A percentile compares a stretch with the other conserved stretches of the same genome.
These are phyloP conservation scores for Drosophila buzzatii DNA, from an alignment of 2,888 invertebrate species.

Conservation along the genomic window DNA sequence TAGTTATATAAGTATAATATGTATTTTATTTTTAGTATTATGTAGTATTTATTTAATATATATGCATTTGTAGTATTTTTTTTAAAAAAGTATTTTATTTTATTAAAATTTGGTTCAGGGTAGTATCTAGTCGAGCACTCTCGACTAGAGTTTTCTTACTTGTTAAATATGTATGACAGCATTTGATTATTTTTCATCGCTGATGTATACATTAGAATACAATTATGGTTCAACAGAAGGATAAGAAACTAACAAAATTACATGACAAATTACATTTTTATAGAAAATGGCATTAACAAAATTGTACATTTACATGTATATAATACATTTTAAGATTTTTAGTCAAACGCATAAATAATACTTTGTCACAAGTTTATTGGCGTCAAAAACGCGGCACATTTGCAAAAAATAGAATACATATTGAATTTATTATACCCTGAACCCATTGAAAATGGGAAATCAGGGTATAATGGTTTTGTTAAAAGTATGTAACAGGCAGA, in stretches of 20 bases:
- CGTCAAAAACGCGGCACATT: conserved; percentile 33
- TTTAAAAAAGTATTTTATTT: no score
- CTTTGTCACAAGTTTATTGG: conserved; percentile 42
- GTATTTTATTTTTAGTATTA: no score
- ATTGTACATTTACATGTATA: neutral
- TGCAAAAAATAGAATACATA: conserved; percentile 35
- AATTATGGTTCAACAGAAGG: neutral
- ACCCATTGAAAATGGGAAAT: no score
- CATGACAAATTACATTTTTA: neutral
- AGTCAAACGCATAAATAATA: conserved; percentile 31
- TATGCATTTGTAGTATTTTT: no score
- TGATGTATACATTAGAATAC: neutral
- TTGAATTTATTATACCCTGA: conserved; percentile 66
- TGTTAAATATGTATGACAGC: conserved; percentile 1
- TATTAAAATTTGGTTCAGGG: no score
- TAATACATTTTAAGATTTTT: neutral
- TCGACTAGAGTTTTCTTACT: no score
- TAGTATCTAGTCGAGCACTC: no score
- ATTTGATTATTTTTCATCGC: neutral
- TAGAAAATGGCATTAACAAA: no score
- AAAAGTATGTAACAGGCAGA: no score
- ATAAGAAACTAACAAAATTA: neutral
- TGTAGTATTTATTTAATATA: no score
- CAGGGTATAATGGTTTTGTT: no score
- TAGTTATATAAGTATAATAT: no score